These are phyloP conservation scores for Carapus acus DNA, from an alignment of 2,797 vertebrate species.

Conservation along the genomic window DNA sequence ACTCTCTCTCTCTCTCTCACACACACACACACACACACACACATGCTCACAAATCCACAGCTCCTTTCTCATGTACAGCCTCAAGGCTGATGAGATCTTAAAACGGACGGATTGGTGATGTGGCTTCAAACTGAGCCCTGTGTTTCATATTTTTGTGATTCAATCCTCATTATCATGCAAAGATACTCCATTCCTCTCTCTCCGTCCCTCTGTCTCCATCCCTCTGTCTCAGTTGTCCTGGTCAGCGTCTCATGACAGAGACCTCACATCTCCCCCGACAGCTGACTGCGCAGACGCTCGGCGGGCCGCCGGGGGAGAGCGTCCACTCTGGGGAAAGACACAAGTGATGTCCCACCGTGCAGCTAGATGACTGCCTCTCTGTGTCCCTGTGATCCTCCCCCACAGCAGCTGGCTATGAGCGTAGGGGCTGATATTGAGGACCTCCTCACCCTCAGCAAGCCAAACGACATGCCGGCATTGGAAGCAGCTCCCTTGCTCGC, in stretches of 20 bases:
- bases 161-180: too few relatives aligned
- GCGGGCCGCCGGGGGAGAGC: constrained; percentile 9
- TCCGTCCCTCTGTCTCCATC: too few relatives aligned
- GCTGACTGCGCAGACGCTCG: constrained; percentile 3
- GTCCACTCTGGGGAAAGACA: constrained; percentile 30
- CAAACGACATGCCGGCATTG: constrained; percentile 47
- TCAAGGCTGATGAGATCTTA: too few relatives aligned
- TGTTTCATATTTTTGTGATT: too few relatives aligned
- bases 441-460: constrained; percentile 42
- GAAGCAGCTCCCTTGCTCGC: constrained; percentile 21
- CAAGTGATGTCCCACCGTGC: constrained; percentile 39
- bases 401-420: constrained; percentile 41
- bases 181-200: too few relatives aligned
- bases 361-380: constrained; percentile 13
- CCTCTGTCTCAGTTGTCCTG: constrained; percentile 1
- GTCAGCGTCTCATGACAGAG: constrained; percentile 10
- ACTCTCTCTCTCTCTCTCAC: too few relatives aligned
- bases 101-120: too few relatives aligned
- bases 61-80: too few relatives aligned
- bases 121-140: too few relatives aligned
- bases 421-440: constrained; percentile 20
- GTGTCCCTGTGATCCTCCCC: constrained; percentile 43
- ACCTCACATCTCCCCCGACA: constrained; percentile 24
- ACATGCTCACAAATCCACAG: too few relatives aligned
- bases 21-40: too few relatives aligned